These are phyloP conservation scores for Eulemur mongoz DNA, from an alignment of 2,797 vertebrate genomes.

Conservation along the genomic window DNA sequence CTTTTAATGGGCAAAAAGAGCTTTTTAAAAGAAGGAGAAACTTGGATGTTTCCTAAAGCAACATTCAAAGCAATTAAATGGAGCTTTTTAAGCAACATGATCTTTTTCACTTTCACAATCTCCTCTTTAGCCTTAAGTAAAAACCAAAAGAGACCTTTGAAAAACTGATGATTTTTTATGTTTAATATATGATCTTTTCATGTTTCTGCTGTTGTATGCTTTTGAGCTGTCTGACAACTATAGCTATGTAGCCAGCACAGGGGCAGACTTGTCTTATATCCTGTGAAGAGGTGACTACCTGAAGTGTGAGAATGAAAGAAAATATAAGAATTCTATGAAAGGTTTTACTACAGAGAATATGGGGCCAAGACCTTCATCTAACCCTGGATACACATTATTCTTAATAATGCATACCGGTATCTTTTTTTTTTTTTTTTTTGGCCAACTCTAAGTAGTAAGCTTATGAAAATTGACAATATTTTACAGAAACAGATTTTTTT, in stretches of 20 bases:
- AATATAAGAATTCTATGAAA: slow-evolving; percentile 85
- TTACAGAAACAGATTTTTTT: slow-evolving; percentile 81
- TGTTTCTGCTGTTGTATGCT: slow-evolving; percentile 85
- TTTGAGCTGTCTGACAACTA: slow-evolving; percentile 85
- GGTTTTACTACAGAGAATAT: slow-evolving; percentile 86
- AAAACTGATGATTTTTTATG: slow-evolving; percentile 84
- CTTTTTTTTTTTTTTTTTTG: slow-evolving; percentile 48
- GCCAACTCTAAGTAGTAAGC: slow-evolving; percentile 81
- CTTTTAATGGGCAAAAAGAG: slow-evolving; percentile 77
- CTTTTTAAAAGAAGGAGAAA: slow-evolving; percentile 78
- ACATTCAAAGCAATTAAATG: slow-evolving; percentile 86
- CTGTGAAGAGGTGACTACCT: slow-evolving; percentile 88
- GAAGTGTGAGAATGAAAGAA: slow-evolving; percentile 87
- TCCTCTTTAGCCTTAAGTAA: slow-evolving; percentile 83
- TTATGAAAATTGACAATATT: slow-evolving; percentile 87
- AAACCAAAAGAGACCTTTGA: slow-evolving; percentile 84
- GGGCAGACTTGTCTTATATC: slow-evolving; percentile 84
- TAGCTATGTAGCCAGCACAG: slow-evolving; percentile 79
- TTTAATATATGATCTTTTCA: slow-evolving; percentile 86
- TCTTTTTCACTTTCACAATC: slow-evolving; percentile 81
- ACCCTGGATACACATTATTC: slow-evolving; percentile 87
- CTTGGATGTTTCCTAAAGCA: slow-evolving; percentile 84
- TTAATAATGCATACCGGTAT: slow-evolving; percentile 86
- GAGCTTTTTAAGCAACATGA: slow-evolving; percentile 80
- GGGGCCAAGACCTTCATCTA: slow-evolving; percentile 87